phyloP scores from a whole-genome alignment of 2,113 vertebrate species.

The Haliaeetus leucogaster region DNA sequence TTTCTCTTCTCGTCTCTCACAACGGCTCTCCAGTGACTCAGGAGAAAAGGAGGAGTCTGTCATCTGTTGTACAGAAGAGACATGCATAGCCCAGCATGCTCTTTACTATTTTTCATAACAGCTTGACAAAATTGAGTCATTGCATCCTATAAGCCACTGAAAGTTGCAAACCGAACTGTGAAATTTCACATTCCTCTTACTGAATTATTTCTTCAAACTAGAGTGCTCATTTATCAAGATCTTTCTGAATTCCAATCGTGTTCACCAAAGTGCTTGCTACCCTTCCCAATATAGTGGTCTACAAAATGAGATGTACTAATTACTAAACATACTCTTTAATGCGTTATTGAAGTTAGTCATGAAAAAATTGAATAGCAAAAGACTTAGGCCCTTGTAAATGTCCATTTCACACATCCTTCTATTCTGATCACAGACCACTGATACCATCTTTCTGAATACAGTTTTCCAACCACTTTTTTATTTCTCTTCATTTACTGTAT shows the following conservation, averaged over 20 bases:
- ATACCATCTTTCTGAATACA: neutral
- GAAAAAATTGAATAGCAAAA: neutral
- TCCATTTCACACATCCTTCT: neutral
- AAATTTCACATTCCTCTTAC: neutral
- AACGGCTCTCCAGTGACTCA: neutral
- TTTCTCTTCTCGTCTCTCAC: neutral
- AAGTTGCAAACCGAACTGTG: neutral
- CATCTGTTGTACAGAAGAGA: neutral
- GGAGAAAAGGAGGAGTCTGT: neutral
- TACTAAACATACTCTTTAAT: neutral
- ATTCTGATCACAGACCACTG: neutral
- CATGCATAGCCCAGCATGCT: neutral
- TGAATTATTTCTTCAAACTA: neutral
- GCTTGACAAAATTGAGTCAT: neutral
- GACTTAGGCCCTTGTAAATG: neutral
- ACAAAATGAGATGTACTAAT: neutral
- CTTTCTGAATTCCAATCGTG: neutral
- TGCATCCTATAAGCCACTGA: neutral
- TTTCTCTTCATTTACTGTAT: neutral
- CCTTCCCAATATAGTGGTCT: neutral
- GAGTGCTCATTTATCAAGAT: neutral
- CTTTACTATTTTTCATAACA: neutral
- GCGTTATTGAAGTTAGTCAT: neutral
- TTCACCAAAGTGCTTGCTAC: neutral
- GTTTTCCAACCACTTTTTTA: neutral